phyloP scores from a whole-genome alignment of 2,797 vertebrate species.

The Jordanella pulchra region DNA sequence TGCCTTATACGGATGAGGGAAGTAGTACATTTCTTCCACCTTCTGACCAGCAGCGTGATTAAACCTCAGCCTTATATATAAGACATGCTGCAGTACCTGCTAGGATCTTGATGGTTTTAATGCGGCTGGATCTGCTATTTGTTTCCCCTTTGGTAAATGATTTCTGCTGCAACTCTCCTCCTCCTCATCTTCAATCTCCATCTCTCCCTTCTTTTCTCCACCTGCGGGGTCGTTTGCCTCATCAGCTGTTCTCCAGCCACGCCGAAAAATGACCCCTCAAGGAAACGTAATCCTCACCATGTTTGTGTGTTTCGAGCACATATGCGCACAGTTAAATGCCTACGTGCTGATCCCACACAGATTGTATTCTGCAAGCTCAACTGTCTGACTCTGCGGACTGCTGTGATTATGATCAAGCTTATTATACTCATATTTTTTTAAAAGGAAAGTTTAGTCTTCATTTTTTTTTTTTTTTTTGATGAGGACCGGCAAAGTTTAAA shows the following conservation, averaged over 20 bases:
- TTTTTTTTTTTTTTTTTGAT: neutral
- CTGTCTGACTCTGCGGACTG: slow-evolving; percentile 22
- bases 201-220: slow-evolving; percentile 41
- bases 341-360: slow-evolving; percentile 42
- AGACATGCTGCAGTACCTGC: slow-evolving; percentile 6
- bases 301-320: slow-evolving; percentile 21
- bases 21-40: no score
- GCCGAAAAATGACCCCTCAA: slow-evolving; percentile 78
- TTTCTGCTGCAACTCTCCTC: slow-evolving; percentile 38
- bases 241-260: slow-evolving; percentile 79
- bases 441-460: neutral
- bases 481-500: neutral
- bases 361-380: slow-evolving; percentile 61
- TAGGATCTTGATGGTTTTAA: slow-evolving; percentile 77
- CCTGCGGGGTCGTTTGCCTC: slow-evolving; percentile 72
- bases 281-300: slow-evolving; percentile 70
- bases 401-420: slow-evolving; percentile 35
- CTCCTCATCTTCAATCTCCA: slow-evolving; percentile 48
- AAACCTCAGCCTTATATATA: neutral
- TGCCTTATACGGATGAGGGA: no score
- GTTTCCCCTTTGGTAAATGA: slow-evolving; percentile 75
- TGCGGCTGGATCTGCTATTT: slow-evolving; percentile 76
- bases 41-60: no score
- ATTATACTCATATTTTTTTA: neutral
- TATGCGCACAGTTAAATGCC: slow-evolving; percentile 43